Evolutionary conservation across 2,888 invertebrate genomes (phyloP), one percentile per base, ranked within the genome.

Genomic region (Thymelicus sylvestris): DNA sequence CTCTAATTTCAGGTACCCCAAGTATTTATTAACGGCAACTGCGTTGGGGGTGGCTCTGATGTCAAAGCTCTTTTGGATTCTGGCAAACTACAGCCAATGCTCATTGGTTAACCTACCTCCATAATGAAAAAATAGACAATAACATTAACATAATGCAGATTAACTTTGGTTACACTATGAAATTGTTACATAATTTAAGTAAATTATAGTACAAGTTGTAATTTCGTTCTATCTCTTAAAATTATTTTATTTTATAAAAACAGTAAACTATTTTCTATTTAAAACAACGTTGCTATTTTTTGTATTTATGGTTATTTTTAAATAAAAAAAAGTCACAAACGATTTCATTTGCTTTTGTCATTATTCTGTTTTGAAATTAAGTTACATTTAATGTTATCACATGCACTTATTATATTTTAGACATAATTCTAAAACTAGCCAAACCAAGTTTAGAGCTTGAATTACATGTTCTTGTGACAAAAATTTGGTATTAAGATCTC

Each of bases 41-140:
- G 97, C 85, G 94, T 99, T 71, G 99, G 99, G 6, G 99, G 99
- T 50, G 98, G 99, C 3, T 96, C 96, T 4, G 99, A 99, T 83
- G 97, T 98, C 0, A 96, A 97, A 82, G 94, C 95, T 50, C 86
- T 98, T 77, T 95, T 95, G 75, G 95, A 96, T 62, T 94, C 91
- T 66, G 98, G 98, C 66, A 95, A 96, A 83, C 90, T 98, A 39
- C 92, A 94, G 77, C 91, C 94, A 57, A 88, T 95, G 83, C 92
- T 95, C 52, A 90, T 92, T 75, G 94, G 94, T 73, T 94, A 77
- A 78, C 52, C 31, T 41, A 57, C 12, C 13, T 38, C 7, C n/a
- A 63, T 15, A 39, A 19, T 15, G 19, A 50, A 50, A 39, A 63
- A 19, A 19, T 10, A 60, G 15, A 60, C 41, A 60, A 41, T 41